These are phyloP conservation scores for Parthenolecanium corni DNA, from an alignment of 2,888 invertebrate species.

Conservation along the genomic window DNA sequence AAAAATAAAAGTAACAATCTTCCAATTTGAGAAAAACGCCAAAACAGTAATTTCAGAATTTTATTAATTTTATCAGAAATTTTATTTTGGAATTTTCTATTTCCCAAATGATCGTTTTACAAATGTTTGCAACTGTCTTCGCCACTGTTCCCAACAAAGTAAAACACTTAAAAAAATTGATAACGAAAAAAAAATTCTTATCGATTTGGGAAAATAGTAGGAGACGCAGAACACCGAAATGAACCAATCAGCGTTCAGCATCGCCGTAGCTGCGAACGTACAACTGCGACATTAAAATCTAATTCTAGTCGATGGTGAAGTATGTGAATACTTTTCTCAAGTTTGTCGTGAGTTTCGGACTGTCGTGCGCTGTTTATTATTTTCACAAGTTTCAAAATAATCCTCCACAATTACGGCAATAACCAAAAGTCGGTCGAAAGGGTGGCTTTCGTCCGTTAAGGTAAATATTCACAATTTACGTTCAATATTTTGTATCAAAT, in stretches of 20 bases:
- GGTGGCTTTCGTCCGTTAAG: slow-evolving; percentile 29
- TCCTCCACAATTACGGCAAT: slow-evolving; percentile 27
- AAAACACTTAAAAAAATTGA: neutral
- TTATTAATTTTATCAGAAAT: too few species aligned
- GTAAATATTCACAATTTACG: slow-evolving; percentile 3
- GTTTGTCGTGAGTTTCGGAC: slow-evolving; percentile 12
- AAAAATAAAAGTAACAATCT: too few species aligned
- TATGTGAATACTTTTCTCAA: neutral
- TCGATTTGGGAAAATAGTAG: slow-evolving; percentile 10
- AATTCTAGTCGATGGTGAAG: too few species aligned
- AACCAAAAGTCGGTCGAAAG: slow-evolving; percentile 29
- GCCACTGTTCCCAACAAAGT: neutral
- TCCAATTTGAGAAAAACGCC: too few species aligned
- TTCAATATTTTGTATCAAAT: too few species aligned
- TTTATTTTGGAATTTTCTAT: too few species aligned
- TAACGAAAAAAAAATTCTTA: neutral
- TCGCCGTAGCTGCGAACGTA: too few species aligned
- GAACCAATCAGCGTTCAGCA: too few species aligned
- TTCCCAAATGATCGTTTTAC: neutral
- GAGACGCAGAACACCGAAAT: neutral
- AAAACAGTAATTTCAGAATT: too few species aligned
- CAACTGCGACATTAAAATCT: slow-evolving; percentile 5
- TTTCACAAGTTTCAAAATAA: slow-evolving; percentile 28
- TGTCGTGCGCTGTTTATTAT: slow-evolving; percentile 21
- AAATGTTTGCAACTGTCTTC: neutral